These are phyloP conservation scores for Gymnobelideus leadbeateri DNA, from an alignment of 2,113 vertebrate species.

Conservation along the genomic window DNA sequence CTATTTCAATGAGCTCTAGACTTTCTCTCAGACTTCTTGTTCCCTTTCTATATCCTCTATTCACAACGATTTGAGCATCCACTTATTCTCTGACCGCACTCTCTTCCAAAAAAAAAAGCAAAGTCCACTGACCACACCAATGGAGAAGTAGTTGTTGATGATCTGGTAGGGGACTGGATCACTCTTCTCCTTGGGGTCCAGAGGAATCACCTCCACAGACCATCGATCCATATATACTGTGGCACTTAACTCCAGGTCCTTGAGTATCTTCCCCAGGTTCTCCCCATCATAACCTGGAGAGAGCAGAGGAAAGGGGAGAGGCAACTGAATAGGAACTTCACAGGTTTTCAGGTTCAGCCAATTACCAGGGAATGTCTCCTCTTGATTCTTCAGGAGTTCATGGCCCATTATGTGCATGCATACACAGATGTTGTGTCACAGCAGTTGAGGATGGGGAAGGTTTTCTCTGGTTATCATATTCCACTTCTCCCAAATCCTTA, in stretches of 20 bases:
- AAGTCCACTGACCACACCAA: conserved; percentile 91
- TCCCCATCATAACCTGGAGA: conserved; percentile 92
- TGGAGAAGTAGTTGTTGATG: conserved; percentile 98
- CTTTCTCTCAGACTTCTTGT: not conserved
- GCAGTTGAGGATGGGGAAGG: not conserved
- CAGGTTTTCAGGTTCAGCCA: not conserved
- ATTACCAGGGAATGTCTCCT: not conserved
- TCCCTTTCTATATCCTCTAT: conserved; percentile 33
- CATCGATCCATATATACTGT: conserved; percentile 91
- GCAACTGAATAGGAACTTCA: not conserved
- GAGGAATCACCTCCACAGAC: conserved; percentile 90
- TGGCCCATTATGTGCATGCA: not conserved
- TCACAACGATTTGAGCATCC: not conserved
- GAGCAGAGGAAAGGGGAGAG: conserved; percentile 33
- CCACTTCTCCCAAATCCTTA: conserved; percentile 29
- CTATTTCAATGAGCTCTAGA: not conserved
- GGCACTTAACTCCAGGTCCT: conserved; percentile 88
- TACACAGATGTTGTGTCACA: not conserved
- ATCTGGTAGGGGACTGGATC: conserved; percentile 95
- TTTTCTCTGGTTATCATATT: not conserved
- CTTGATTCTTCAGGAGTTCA: not conserved
- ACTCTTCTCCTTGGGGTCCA: conserved; percentile 87
- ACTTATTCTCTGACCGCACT: not conserved
- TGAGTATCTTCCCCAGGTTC: conserved; percentile 89
- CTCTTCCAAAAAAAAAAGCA: not conserved